Percentiles rank a stretch among this genome's conserved stretches.
These are phyloP conservation scores for Bellardia bayeri DNA, from an alignment of 2,888 invertebrate species.

Conservation along the genomic window DNA sequence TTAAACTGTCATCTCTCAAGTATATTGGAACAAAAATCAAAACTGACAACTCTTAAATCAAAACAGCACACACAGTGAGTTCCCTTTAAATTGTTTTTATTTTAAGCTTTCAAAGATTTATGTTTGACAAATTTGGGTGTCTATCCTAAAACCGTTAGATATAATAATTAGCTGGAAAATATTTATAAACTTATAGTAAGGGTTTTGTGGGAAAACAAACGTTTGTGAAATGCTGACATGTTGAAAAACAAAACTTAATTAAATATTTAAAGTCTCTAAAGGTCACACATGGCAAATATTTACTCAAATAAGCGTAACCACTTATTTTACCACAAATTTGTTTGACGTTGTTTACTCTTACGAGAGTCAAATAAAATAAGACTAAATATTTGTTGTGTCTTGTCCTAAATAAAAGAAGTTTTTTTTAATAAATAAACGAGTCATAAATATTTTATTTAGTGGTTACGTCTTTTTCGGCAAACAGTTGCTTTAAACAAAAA, in stretches of 20 bases:
- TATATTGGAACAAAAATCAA: background rate
- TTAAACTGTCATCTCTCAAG: background rate
- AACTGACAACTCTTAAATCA: constrained; percentile 7
- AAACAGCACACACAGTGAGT: constrained; percentile 8
- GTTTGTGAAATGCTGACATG: background rate
- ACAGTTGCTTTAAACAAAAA: background rate
- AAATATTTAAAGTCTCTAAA: constrained; percentile 37
- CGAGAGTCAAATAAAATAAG: no score
- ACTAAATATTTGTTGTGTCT: no score
- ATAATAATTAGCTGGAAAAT: constrained; percentile 24
- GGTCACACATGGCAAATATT: no score
- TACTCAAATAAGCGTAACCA: no score
- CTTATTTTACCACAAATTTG: no score
- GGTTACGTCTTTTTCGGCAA: no score
- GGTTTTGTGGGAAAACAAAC: background rate
- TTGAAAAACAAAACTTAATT: constrained; percentile 35
- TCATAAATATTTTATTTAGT: no score
- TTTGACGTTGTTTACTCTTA: no score
- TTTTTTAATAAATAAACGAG: no score
- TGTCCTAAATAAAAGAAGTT: no score
- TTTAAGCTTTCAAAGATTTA: background rate
- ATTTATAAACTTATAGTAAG: constrained; percentile 7
- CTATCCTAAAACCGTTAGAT: background rate
- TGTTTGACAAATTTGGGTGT: background rate
- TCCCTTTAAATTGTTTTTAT: background rate